phyloP scores from a whole-genome alignment of 2,113 vertebrate species.

The Mus pahari region DNA sequence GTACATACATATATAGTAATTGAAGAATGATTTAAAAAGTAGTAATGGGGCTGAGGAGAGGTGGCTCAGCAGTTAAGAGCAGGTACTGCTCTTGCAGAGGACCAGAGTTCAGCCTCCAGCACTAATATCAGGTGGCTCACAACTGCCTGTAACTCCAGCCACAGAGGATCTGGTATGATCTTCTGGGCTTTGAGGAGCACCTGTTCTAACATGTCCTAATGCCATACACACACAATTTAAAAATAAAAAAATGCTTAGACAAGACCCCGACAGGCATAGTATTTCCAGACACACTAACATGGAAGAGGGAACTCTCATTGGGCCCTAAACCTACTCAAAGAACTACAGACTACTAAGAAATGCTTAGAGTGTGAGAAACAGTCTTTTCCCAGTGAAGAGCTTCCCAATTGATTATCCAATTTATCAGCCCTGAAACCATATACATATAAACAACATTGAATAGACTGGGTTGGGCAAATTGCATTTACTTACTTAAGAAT shows the following conservation, averaged over 20 bases:
- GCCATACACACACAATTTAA: not conserved
- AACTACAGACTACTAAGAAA: not conserved
- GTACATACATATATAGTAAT: not conserved
- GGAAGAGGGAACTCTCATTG: not conserved
- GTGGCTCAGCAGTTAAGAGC: not conserved
- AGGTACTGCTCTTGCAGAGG: not conserved
- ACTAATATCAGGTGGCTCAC: not conserved
- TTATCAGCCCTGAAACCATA: not conserved
- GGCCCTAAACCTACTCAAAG: not conserved
- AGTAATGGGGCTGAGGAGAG: not conserved
- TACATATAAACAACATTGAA: not conserved
- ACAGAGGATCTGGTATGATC: not conserved
- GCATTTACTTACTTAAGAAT: not conserved
- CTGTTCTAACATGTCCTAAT: not conserved
- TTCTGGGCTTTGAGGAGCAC: not conserved
- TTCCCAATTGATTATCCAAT: not conserved
- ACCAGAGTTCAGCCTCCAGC: no score
- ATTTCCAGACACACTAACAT: not conserved
- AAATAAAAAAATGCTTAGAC: not conserved
- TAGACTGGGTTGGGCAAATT: not conserved
- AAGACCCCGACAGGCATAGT: not conserved
- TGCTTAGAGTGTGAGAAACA: not conserved
- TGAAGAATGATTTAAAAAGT: not conserved
- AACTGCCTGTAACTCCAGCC: not conserved
- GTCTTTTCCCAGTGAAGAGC: not conserved